phyloP scores from a whole-genome alignment of 2,888 invertebrate genomes.

The Calameuta pallipes region DNA sequence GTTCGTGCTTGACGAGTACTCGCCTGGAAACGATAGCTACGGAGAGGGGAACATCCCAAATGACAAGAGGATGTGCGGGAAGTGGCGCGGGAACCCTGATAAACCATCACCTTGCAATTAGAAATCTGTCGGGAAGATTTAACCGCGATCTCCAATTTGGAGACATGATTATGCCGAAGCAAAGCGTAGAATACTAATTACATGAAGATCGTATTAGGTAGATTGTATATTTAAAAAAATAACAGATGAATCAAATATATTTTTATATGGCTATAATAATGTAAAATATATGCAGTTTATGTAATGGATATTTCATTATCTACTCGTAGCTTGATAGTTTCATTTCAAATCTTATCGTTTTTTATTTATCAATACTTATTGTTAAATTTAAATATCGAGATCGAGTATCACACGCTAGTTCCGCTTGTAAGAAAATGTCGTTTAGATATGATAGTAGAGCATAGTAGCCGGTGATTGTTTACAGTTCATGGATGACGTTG shows the following conservation, averaged over 20 bases:
- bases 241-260: neutral
- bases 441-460: neutral
- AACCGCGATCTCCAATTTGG: neutral
- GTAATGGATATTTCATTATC: neutral
- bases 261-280: neutral
- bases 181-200: neutral
- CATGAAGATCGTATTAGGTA: neutral
- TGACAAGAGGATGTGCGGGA: constrained; percentile 61
- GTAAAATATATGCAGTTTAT: neutral
- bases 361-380: neutral
- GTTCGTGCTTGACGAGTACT: neutral
- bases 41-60: constrained; percentile 47
- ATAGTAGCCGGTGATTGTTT: neutral
- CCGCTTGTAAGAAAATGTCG: neutral
- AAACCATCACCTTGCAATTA: constrained; percentile 28
- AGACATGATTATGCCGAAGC: neutral
- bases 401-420: neutral
- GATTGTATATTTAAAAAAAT: neutral
- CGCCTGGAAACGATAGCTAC: constrained; percentile 7
- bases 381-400: neutral
- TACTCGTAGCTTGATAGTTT: neutral
- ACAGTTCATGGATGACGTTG: neutral
- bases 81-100: constrained; percentile 61
- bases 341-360: neutral
- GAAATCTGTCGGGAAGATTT: constrained; percentile 2